Percentiles rank a stretch among this genome's conserved stretches.
These are phyloP conservation scores for Cephalopachus bancanus DNA, from an alignment of 2,797 vertebrate genomes.

Conservation along the genomic window DNA sequence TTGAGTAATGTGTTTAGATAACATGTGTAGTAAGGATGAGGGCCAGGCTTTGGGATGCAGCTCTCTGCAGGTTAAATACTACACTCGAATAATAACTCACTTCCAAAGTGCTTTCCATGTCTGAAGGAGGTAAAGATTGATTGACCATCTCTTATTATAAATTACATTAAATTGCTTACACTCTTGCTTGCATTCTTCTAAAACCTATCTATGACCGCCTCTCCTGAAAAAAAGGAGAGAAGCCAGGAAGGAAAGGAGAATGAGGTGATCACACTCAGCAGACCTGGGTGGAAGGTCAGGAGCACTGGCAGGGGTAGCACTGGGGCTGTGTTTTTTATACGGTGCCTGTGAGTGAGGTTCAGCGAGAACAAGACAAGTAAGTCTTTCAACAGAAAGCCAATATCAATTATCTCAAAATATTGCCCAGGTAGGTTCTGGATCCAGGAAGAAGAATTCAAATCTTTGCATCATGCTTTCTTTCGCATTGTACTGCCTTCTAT, in stretches of 20 bases:
- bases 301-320: neutral
- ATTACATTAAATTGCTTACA: constrained; percentile 47
- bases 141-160: constrained; percentile 1
- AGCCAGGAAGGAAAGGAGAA: neutral
- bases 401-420: neutral
- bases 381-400: neutral
- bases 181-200: constrained; percentile 22
- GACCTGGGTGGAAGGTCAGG: neutral
- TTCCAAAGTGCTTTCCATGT: constrained; percentile 11
- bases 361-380: neutral
- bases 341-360: neutral
- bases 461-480: neutral
- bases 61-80: neutral
- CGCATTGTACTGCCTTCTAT: neutral
- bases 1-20: neutral
- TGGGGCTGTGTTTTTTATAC: neutral
- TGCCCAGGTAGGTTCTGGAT: neutral
- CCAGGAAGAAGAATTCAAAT: neutral
- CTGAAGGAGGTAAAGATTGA: constrained; percentile 49
- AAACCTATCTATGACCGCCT: constrained; percentile 23
- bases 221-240: neutral
- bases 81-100: neutral
- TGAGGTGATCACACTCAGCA: neutral
- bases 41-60: neutral
- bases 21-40: neutral